Base-by-base conservation (phyloP, 2,113 vertebrate species). In the Charadrius vociferus region DNA sequence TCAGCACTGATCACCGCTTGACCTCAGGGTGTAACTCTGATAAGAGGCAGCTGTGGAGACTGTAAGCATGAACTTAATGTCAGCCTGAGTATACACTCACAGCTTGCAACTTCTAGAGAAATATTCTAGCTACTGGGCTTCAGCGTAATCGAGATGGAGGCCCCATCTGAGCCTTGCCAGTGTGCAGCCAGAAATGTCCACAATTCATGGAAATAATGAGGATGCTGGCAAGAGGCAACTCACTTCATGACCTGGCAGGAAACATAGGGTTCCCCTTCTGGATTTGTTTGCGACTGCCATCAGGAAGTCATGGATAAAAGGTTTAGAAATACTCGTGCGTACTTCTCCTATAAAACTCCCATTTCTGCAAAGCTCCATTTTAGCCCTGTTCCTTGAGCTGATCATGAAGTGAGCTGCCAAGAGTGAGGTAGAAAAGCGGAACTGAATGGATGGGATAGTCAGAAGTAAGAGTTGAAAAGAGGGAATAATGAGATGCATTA, bases 171-270 rank as follows among this genome's bases (percentile, higher is more conserved):
- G 43, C 16, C 37, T 4, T 61, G 49, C 11, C 43, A 23, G 15
- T 18, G 29, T 17, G 22, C 59, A 77, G 27, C 8, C 53, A 79
- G 37, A 53, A 70, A 37, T 22, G 23, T 24, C 61, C 43, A 59
- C 0, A 0, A 43, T 56, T 79, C 43, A 36, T 3, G 19, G 67
- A 65, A 65, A 83, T 36, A 65, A 41, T 1, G 2, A 63, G 34
- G 50, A 55, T 49, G 41, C n/a, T 36, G 82, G n/a, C 70, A 94
- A 72, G 15, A 61, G 9, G 73, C 24, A 81, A 53, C 29, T 50
- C 27, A n/a, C 1, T 58, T 70, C 16, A 62, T 47, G 10, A 86
- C 23, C 36, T 83, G 36, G 27, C 27, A 73, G 23, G 62, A 73
- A 52, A 61, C n/a, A 41, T 0, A 50, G 61, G 17, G 32, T 24